Evolutionary conservation across 2,888 invertebrate species (phyloP).

Genomic region (Folsomia manolachei): DNA sequence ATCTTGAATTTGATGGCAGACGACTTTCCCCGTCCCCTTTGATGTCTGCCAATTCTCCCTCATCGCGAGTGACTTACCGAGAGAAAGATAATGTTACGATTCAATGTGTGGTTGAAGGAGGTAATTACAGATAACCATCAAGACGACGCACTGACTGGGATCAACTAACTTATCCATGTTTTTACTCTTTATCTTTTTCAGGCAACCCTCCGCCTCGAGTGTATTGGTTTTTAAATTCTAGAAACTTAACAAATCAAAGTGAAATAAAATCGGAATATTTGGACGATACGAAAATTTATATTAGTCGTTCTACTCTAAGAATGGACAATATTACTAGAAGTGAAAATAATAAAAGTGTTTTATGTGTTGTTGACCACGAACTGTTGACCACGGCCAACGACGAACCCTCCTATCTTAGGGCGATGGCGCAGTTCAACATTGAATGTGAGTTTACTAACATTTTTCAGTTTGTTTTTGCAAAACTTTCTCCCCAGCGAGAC

Average conservation of each 20-base stretch:
- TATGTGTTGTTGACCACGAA: slow-evolving; percentile 74
- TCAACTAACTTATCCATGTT: no score
- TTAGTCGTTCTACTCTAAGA: slow-evolving; percentile 63
- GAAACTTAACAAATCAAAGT: slow-evolving; percentile 48
- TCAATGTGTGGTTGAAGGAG: slow-evolving; percentile 50
- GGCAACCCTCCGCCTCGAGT: slow-evolving; percentile 47
- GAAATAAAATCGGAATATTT: slow-evolving; percentile 43
- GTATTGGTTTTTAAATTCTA: slow-evolving; percentile 47
- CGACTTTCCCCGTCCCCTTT: slow-evolving; percentile 44
- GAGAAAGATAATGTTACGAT: slow-evolving; percentile 50
- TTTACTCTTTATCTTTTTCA: no score
- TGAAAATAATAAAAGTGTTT: slow-evolving; percentile 81
- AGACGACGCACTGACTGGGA: no score
- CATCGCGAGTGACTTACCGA: slow-evolving; percentile 46
- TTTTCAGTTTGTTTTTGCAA: background rate
- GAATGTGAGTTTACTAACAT: slow-evolving; percentile 62
- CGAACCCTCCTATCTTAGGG: slow-evolving; percentile 32
- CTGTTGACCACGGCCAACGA: slow-evolving; percentile 59
- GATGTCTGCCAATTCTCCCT: slow-evolving; percentile 31
- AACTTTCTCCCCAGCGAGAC: no score
- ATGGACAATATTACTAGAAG: slow-evolving; percentile 73
- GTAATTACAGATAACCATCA: no score
- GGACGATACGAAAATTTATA: slow-evolving; percentile 50
- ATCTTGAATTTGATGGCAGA: slow-evolving; percentile 76
- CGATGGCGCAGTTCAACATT: slow-evolving; percentile 61